Percentiles rank a stretch among this genome's conserved stretches.
These are phyloP conservation scores for Sarcophaga caerulescens DNA, from an alignment of 2,888 invertebrate genomes.

Conservation along the genomic window DNA sequence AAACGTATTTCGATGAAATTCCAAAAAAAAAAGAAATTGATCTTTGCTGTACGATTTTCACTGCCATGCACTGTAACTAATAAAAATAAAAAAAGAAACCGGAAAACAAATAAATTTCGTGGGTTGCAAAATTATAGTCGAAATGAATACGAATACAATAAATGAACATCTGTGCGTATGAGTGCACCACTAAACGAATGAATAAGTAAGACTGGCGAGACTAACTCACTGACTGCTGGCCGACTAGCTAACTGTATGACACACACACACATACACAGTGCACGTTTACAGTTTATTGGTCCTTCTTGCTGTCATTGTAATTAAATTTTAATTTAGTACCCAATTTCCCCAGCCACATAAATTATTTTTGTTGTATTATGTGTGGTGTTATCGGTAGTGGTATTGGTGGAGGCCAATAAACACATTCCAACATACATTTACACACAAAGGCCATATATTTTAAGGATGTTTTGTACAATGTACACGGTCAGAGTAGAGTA, in stretches of 20 bases:
- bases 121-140: neutral
- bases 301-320: conserved; percentile 68
- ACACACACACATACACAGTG: neutral
- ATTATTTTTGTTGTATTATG: conserved; percentile 67
- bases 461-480: neutral
- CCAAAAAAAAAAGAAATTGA: no score
- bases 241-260: conserved; percentile 36
- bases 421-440: conserved; percentile 53
- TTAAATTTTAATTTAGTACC: conserved; percentile 71
- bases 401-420: conserved; percentile 60
- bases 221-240: neutral
- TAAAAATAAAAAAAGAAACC: neutral
- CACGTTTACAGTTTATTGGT: conserved; percentile 63
- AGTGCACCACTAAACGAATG: neutral
- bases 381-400: conserved; percentile 38
- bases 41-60: no score
- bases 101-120: neutral
- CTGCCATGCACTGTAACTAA: neutral
- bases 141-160: conserved; percentile 22
- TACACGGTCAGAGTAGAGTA: neutral
- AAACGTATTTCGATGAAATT: no score
- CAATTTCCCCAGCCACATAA: conserved; percentile 70
- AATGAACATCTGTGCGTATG: neutral
- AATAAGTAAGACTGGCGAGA: neutral
- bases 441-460: conserved; percentile 64